Evolutionary conservation across 2,888 invertebrate genomes (phyloP).

Genomic region (Nomada goodeniana): DNA sequence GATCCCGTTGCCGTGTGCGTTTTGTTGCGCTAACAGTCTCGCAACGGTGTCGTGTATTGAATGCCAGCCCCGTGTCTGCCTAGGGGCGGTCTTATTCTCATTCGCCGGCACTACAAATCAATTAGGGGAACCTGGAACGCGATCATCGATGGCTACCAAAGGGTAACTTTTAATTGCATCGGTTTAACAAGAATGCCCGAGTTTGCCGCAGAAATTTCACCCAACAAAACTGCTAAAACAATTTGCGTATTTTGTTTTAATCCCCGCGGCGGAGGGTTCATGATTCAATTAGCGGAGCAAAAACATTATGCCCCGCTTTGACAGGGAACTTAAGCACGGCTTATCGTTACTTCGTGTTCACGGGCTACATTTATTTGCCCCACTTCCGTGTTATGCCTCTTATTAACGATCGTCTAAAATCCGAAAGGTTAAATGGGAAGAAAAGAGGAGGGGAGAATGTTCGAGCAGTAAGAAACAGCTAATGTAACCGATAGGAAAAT

Average conservation of each 20-base stretch:
- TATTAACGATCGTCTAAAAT: too few species aligned
- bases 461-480: too few species aligned
- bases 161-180: conserved; percentile 15
- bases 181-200: neutral
- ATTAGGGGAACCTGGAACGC: neutral
- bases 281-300: neutral
- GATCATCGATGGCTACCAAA: neutral
- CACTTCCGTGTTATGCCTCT: too few species aligned
- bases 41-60: neutral
- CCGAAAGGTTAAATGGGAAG: too few species aligned
- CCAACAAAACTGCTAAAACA: neutral
- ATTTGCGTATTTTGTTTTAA: neutral
- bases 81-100: neutral
- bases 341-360: neutral
- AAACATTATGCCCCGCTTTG: neutral
- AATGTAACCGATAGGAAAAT: neutral
- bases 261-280: neutral
- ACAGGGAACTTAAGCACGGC: neutral
- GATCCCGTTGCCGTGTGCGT: conserved; percentile 15
- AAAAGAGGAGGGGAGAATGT: too few species aligned
- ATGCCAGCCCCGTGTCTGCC: neutral
- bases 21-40: conserved; percentile 19
- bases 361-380: neutral
- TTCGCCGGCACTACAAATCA: neutral
- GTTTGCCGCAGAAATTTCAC: neutral